Evolutionary conservation across 2,888 invertebrate genomes (phyloP).

Genomic region (Salpingus planirostris): DNA sequence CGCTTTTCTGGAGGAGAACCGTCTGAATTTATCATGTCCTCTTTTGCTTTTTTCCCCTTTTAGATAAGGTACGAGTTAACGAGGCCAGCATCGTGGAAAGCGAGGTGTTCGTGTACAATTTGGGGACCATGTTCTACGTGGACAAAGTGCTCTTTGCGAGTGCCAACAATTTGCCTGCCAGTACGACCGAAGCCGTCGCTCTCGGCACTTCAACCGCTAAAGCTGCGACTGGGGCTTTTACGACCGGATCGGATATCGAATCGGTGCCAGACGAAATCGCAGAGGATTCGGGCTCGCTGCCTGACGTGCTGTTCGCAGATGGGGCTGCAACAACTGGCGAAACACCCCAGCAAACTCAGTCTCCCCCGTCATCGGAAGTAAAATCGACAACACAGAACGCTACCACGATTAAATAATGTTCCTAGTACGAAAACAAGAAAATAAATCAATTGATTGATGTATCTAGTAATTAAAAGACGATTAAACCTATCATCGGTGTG

Average conservation of each 20-base stretch:
- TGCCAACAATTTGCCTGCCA: slow-evolving; percentile 25
- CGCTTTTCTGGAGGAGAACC: no score
- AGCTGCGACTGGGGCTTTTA: slow-evolving; percentile 16
- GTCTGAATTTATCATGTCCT: no score
- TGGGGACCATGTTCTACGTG: slow-evolving; percentile 57
- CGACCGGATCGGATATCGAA: slow-evolving; percentile 28
- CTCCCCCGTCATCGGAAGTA: background rate
- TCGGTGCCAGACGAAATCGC: slow-evolving; percentile 36
- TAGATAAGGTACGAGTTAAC: slow-evolving; percentile 47
- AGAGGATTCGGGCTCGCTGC: slow-evolving; percentile 32
- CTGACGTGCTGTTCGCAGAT: slow-evolving; percentile 38
- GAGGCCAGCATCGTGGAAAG: slow-evolving; percentile 51
- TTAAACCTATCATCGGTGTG: slow-evolving; percentile 8
- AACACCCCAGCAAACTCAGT: slow-evolving; percentile 13
- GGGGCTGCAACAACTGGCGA: slow-evolving; percentile 25
- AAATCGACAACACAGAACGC: slow-evolving; percentile 17
- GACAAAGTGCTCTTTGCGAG: slow-evolving; percentile 49
- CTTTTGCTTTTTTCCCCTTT: no score
- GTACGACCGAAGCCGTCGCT: slow-evolving; percentile 18
- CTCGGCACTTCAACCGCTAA: no score
- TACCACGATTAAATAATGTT: slow-evolving; percentile 21
- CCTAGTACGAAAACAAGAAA: no score
- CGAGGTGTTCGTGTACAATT: slow-evolving; percentile 55
- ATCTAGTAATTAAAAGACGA: slow-evolving; percentile 9
- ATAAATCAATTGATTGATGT: no score